A percentile compares a stretch with the other conserved stretches of the same genome.
phyloP scores from a whole-genome alignment of 2,797 vertebrate genomes.

The Discoglossus pictus region DNA sequence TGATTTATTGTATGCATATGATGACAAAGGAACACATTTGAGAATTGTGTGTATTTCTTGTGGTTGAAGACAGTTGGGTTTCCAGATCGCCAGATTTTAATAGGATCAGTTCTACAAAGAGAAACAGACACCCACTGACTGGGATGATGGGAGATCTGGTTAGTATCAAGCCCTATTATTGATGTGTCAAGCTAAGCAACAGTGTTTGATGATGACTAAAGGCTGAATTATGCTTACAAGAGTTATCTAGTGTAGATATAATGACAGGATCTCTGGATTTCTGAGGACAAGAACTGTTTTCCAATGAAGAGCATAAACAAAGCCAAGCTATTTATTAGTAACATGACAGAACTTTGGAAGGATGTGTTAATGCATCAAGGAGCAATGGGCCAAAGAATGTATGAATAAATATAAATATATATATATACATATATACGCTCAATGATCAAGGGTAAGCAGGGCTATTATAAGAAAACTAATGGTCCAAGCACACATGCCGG shows the following conservation, averaged over 20 bases:
- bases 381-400: too few relatives aligned
- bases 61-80: constrained; percentile 3
- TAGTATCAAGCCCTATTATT: constrained; percentile 10
- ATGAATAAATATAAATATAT: too few relatives aligned
- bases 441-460: too few relatives aligned
- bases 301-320: background rate
- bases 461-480: too few relatives aligned
- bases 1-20: too few relatives aligned
- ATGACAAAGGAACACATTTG: background rate
- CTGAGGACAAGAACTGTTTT: background rate
- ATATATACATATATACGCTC: too few relatives aligned
- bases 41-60: background rate
- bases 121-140: constrained; percentile 21
- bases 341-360: background rate
- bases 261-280: too few relatives aligned
- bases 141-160: constrained; percentile 9
- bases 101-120: background rate
- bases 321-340: background rate
- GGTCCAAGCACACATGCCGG: too few relatives aligned
- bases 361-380: too few relatives aligned
- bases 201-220: constrained; percentile 11
- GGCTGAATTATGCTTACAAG: background rate
- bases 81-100: constrained; percentile 11
- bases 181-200: constrained; percentile 11
- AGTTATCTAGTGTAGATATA: background rate